Conservation (phyloP, 2,888 invertebrate genomes). For the Drosophila parthenogenetica region DNA sequence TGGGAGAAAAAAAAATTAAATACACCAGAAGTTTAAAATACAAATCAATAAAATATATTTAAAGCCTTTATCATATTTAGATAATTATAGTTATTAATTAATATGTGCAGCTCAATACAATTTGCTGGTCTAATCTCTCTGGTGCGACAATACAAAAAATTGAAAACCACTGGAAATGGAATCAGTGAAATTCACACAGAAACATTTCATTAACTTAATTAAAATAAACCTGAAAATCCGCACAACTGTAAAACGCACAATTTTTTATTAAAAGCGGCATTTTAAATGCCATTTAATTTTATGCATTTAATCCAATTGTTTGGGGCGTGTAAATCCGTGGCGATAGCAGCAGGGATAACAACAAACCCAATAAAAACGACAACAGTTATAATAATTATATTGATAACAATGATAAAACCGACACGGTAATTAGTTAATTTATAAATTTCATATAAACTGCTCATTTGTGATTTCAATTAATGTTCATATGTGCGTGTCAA, state of each 20-base stretch:
- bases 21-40: not conserved
- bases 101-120: conserved; percentile 1
- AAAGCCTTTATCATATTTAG: too few relatives aligned
- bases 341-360: conserved; percentile 13
- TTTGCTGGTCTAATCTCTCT: conserved; percentile 28
- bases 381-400: conserved; percentile 18
- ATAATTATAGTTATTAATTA: conserved; percentile 31
- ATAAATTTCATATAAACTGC: conserved; percentile 69
- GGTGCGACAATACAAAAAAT: conserved; percentile 8
- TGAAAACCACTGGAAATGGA: not conserved
- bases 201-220: conserved; percentile 71
- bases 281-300: conserved; percentile 65
- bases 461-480: conserved; percentile 74
- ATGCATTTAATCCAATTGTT: conserved; percentile 73
- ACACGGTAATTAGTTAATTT: conserved; percentile 72
- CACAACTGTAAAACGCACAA: conserved; percentile 47
- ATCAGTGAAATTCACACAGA: conserved; percentile 17
- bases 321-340: conserved; percentile 40
- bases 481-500: conserved; percentile 63
- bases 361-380: conserved; percentile 22
- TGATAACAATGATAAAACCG: conserved; percentile 39
- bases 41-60: too few relatives aligned
- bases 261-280: conserved; percentile 57
- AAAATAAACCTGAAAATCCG: conserved; percentile 64
- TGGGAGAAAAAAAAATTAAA: conserved; percentile 40